Evolutionary conservation across 2,797 vertebrate species (phyloP).

Genomic region (Bucorvus abyssinicus): DNA sequence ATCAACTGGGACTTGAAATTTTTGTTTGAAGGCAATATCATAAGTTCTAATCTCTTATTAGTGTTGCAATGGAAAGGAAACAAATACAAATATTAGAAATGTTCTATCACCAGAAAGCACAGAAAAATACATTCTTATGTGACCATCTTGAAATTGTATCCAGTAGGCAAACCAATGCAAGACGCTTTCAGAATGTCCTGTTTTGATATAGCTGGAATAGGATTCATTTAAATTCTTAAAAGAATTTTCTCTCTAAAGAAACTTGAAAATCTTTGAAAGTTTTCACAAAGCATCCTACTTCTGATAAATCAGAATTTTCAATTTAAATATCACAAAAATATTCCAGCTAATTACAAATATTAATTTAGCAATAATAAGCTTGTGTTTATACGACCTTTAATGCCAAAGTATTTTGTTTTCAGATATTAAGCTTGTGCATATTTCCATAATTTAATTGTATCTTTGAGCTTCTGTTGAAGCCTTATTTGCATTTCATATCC

Average conservation of each 20-base stretch:
- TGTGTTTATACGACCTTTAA: neutral
- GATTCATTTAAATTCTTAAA: neutral
- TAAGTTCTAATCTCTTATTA: neutral
- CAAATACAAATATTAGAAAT: neutral
- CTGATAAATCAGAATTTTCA: neutral
- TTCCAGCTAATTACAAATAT: neutral
- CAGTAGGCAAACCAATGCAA: neutral
- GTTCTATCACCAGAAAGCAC: neutral
- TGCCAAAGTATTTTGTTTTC: neutral
- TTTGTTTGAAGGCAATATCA: neutral
- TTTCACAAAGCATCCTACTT: neutral
- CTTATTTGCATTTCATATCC: conserved; percentile 54
- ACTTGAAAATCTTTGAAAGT: neutral
- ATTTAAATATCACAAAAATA: neutral
- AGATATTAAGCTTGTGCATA: neutral
- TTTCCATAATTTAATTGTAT: conserved; percentile 31
- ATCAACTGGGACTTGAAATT: neutral
- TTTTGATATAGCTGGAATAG: neutral
- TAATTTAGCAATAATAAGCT: neutral
- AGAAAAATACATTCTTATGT: neutral
- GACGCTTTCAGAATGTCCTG: neutral
- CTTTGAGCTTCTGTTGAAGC: neutral
- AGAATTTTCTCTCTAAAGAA: neutral
- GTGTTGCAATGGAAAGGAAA: neutral
- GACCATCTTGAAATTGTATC: neutral